Evolutionary conservation across 1,140 invertebrate genomes (phyloP), one percentile per base, ranked within the genome.

Genomic region (Leptonema lineaticorne): DNA sequence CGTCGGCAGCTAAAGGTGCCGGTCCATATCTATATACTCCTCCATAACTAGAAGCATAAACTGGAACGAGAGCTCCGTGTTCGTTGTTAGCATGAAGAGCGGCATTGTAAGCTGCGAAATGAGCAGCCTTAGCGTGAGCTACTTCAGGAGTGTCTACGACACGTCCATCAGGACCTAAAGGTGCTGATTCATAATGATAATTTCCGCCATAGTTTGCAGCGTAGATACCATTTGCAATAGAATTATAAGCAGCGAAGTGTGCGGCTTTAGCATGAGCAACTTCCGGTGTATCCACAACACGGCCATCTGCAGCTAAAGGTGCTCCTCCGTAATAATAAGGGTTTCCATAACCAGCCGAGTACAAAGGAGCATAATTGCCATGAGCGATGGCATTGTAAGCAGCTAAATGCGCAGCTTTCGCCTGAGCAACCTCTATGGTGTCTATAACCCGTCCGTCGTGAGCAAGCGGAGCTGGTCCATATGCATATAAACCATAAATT

Each of bases 231-330:
- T 67, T 27, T 29, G 48, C 50, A 11, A 48, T 48, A 16, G 30
- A 48, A 66, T 60, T 24, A 22, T 28, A 81, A 27, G 59, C 53
- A 28, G 48, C 48, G 22, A 27, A 66, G 27, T 66, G 60, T 18
- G 62, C 68, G 20, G 63, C 63, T 64, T 64, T 64, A 30, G 62
- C 62, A 20, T 64, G 24, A 4, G 41, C 79, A 20, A 81, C 79
- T 73, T 81, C 80, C 68, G 78, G 78, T 50, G 79, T 81, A 75
- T 81, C 80, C 2, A 81, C 78, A 18, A 81, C 79, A 76, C 79
- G 78, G 78, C 80, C 71, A 80, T 79, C n/a, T 78, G 77, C 73
- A 80, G 79, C 75, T 79, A 79, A 69, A 78, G 80, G 53, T 79
- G 76, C 67, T 80, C 0, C 78, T 30, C 27, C 27, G 27, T 48